These are phyloP conservation scores for Drosophila kuntzei DNA, from an alignment of 2,888 invertebrate genomes.

Conservation along the genomic window DNA sequence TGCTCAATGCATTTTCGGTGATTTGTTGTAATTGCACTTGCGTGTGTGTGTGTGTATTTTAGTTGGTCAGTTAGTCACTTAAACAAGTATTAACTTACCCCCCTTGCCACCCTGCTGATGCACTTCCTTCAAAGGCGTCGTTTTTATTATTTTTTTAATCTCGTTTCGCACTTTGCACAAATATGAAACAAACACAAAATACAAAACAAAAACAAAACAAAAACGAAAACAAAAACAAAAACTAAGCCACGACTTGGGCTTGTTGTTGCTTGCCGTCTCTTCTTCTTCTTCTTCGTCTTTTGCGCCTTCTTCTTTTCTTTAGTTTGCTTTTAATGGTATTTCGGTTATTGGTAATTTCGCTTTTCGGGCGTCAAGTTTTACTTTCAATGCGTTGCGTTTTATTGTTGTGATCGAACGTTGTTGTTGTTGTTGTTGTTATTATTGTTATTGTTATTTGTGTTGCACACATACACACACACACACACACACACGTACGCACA, in stretches of 20 bases:
- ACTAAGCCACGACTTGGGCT: constrained; percentile 24
- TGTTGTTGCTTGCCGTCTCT: constrained; percentile 16
- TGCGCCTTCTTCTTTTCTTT: constrained; percentile 13
- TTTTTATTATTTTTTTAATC: not conserved
- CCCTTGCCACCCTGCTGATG: constrained; percentile 11
- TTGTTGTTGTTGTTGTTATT: constrained; percentile 5
- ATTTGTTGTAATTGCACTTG: constrained; percentile 13
- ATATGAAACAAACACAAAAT: constrained; percentile 12
- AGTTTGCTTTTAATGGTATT: constrained; percentile 38
- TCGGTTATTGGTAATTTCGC: constrained; percentile 45
- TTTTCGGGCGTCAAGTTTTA: constrained; percentile 47
- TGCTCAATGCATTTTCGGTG: constrained; percentile 9
- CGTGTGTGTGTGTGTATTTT: constrained; percentile 1
- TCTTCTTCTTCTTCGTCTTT: constrained; percentile 10
- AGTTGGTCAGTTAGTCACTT: constrained; percentile 16
- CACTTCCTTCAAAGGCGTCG: constrained; percentile 32
- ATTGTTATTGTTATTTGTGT: constrained; percentile 11
- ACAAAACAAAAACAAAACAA: constrained; percentile 29
- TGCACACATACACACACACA: constrained; percentile 8
- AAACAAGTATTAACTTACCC: constrained; percentile 38
- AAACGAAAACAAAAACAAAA: constrained; percentile 19
- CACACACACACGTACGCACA: constrained; percentile 5
- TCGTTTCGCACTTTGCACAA: constrained; percentile 22
- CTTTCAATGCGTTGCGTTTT: constrained; percentile 36
- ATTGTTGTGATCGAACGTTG: constrained; percentile 30